Evolutionary conservation across 1,140 invertebrate species (phyloP).

Genomic region (Dendrolimus kikuchii): DNA sequence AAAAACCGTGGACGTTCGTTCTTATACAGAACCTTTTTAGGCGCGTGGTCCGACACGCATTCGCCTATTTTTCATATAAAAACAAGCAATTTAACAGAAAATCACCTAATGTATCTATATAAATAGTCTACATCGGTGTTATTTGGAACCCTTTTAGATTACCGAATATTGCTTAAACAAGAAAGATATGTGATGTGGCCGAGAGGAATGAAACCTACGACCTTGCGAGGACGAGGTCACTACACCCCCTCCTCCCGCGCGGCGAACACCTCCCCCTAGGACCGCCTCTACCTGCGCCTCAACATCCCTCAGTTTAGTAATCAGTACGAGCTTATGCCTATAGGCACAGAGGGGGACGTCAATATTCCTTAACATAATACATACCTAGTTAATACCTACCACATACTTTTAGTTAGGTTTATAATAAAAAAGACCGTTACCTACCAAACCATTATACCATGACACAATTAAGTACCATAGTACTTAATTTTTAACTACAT

Average conservation of each 20-base stretch:
- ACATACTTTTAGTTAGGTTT: not conserved
- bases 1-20: too few species aligned
- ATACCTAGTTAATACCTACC: constrained; percentile 3
- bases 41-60: too few species aligned
- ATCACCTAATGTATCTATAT: not conserved
- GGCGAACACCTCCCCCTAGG: constrained; percentile 6
- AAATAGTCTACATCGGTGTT: not conserved
- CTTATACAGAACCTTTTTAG: too few species aligned
- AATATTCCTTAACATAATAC: constrained; percentile 10
- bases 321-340: too few species aligned
- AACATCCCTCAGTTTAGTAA: constrained; percentile 8
- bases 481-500: too few species aligned
- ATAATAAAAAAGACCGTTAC: too few species aligned
- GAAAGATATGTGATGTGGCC: constrained; percentile 34
- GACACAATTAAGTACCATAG: too few species aligned
- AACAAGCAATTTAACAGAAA: too few species aligned
- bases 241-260: constrained; percentile 16
- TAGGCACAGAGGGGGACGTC: constrained; percentile 27
- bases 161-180: constrained; percentile 43
- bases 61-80: too few species aligned
- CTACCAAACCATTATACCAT: too few species aligned
- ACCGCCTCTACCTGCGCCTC: constrained; percentile 37
- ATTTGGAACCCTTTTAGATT: constrained; percentile 17
- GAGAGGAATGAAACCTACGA: constrained; percentile 51
- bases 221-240: constrained; percentile 61